Conservation (phyloP, 1,140 invertebrate species). For the Zaprionus africanus region DNA sequence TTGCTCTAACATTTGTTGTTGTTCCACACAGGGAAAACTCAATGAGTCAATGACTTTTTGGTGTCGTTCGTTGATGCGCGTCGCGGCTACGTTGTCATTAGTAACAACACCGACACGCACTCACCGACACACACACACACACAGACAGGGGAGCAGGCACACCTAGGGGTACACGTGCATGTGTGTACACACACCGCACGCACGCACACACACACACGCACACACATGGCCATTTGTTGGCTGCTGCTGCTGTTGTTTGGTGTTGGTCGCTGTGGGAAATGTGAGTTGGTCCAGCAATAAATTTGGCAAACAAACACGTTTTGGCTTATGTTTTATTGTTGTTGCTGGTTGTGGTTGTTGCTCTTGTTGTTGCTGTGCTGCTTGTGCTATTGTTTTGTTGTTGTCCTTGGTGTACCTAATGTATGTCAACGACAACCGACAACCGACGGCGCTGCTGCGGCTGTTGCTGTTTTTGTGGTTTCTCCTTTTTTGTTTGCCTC, state of each 20-base stretch:
- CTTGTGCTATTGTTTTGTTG: constrained; percentile 38
- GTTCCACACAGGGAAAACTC: constrained; percentile 56
- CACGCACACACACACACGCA: constrained; percentile 26
- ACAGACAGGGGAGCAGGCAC: constrained; percentile 24
- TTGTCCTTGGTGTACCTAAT: constrained; percentile 74
- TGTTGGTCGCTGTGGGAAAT: constrained; percentile 60
- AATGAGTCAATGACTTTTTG: constrained; percentile 82
- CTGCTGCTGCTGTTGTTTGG: constrained; percentile 10
- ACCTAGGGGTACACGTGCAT: constrained; percentile 1
- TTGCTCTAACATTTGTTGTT: constrained; percentile 21
- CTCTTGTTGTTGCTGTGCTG: neutral
- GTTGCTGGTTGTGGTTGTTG: constrained; percentile 39
- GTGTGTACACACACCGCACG: constrained; percentile 11
- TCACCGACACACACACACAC: constrained; percentile 32
- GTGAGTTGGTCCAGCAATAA: constrained; percentile 62
- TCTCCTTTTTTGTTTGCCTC: constrained; percentile 32
- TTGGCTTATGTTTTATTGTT: constrained; percentile 62
- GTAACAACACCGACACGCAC: constrained; percentile 69
- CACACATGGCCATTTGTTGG: constrained; percentile 42
- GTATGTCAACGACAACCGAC: constrained; percentile 68
- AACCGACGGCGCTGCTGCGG: constrained; percentile 35
- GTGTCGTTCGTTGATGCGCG: constrained; percentile 79
- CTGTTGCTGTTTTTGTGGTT: constrained; percentile 37
- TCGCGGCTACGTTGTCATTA: constrained; percentile 77
- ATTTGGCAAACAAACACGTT: constrained; percentile 80